Conservation (phyloP, 1,140 invertebrate species). For the Spodoptera litura region DNA sequence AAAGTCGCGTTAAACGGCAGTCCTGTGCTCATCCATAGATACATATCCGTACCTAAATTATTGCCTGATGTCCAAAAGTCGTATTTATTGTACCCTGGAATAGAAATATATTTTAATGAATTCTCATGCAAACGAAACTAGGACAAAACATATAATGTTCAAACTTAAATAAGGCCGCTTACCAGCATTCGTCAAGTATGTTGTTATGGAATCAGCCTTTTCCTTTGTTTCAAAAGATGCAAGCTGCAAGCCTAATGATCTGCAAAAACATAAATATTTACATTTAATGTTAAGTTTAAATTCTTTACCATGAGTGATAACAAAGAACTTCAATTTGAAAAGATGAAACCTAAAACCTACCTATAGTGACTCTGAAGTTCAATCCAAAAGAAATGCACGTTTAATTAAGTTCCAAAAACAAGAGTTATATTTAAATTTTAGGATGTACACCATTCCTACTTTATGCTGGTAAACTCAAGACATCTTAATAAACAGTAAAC, state of each 20-base stretch:
- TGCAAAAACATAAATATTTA: slow-evolving; percentile 62
- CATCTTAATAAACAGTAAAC: not conserved
- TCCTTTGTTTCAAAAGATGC: slow-evolving; percentile 94
- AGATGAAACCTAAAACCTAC: not conserved
- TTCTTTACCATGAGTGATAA: not conserved
- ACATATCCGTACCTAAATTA: slow-evolving; percentile 94
- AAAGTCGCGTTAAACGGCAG: slow-evolving; percentile 95
- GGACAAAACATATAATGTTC: too few species aligned
- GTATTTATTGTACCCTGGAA: slow-evolving; percentile 91
- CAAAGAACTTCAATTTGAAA: not conserved
- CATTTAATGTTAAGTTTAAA: not conserved
- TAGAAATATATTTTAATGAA: not conserved
- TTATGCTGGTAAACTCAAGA: not conserved
- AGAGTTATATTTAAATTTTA: not conserved
- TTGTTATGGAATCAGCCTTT: slow-evolving; percentile 93
- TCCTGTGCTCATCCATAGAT: slow-evolving; percentile 95
- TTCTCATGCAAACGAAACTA: too few species aligned
- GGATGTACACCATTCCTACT: not conserved
- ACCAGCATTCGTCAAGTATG: slow-evolving; percentile 93
- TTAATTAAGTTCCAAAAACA: too few species aligned
- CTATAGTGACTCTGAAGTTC: too few species aligned
- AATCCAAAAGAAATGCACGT: too few species aligned
- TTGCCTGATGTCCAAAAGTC: slow-evolving; percentile 97
- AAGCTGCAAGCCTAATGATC: slow-evolving; percentile 93
- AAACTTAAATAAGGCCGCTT: slow-evolving; percentile 33